These are phyloP conservation scores for Cossypha dichroa DNA, from an alignment of 2,797 vertebrate species.

Conservation along the genomic window DNA sequence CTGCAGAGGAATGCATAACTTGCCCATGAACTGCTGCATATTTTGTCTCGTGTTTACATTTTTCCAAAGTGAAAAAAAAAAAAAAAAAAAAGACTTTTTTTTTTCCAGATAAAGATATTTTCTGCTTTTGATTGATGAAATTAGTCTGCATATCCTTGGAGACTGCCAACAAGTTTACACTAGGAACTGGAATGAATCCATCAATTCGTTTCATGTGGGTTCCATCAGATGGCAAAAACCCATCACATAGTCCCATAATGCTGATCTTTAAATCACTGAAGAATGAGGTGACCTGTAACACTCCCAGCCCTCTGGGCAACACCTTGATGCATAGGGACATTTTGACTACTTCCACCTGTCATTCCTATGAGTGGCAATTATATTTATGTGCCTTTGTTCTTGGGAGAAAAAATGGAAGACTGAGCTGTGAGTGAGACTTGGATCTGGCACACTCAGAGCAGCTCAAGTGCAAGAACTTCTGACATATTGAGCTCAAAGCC, in stretches of 20 bases:
- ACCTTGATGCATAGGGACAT: background rate
- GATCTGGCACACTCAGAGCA: background rate
- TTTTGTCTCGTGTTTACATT: slow-evolving; percentile 62
- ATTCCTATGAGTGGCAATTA: background rate
- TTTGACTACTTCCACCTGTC: background rate
- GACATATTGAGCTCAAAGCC: background rate
- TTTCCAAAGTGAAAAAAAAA: background rate
- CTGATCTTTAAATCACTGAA: background rate
- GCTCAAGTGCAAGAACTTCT: background rate
- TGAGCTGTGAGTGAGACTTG: background rate
- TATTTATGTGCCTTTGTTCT: background rate
- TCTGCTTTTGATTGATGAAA: slow-evolving; percentile 56
- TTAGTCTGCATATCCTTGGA: slow-evolving; percentile 39
- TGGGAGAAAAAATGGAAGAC: background rate
- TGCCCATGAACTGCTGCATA: slow-evolving; percentile 59
- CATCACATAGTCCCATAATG: background rate
- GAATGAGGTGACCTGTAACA: background rate
- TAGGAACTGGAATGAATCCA: slow-evolving; percentile 32
- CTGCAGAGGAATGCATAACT: slow-evolving; percentile 58
- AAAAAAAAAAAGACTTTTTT: background rate
- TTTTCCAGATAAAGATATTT: slow-evolving; percentile 19
- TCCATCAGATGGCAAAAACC: background rate
- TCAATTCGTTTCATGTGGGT: background rate
- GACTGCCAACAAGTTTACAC: slow-evolving; percentile 40
- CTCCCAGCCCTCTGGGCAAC: background rate